These are phyloP conservation scores for Sporophila hypoxantha DNA, from an alignment of 2,113 vertebrate species.

Conservation along the genomic window DNA sequence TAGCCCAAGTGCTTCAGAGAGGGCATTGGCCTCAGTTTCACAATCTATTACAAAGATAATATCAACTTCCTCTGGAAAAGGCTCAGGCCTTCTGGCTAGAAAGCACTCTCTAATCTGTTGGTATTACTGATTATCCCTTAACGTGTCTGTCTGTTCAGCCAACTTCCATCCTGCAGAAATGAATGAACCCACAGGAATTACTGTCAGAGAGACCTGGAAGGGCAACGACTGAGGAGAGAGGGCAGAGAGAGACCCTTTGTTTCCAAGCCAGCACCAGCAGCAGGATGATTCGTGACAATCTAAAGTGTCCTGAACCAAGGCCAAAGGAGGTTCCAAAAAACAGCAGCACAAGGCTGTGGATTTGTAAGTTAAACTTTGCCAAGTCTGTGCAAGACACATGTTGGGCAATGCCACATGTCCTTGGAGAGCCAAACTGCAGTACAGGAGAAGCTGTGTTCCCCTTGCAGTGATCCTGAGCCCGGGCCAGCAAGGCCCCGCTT, in stretches of 20 bases:
- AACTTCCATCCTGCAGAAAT: not conserved
- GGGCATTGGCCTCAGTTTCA: constrained; percentile 2
- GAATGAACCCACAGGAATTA: not conserved
- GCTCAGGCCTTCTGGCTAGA: not conserved
- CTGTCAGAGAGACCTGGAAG: not conserved
- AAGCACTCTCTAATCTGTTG: not conserved
- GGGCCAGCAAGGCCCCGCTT: not conserved
- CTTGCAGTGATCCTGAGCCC: not conserved
- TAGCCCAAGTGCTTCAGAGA: not conserved
- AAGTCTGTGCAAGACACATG: not conserved
- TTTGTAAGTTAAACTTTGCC: not conserved
- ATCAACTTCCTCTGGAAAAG: constrained; percentile 26
- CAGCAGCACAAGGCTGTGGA: not conserved
- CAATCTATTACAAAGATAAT: not conserved
- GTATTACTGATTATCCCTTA: not conserved
- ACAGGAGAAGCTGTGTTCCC: not conserved
- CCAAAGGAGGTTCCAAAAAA: not conserved
- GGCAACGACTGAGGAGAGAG: not conserved
- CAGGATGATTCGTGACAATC: not conserved
- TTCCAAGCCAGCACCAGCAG: not conserved
- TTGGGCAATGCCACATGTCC: not conserved
- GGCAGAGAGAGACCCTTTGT: not conserved
- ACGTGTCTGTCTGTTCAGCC: not conserved
- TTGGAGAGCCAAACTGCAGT: not conserved
- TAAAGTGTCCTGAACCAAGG: not conserved